phyloP scores from a whole-genome alignment of 1,140 invertebrate genomes.

The Trichoplusia ni region DNA sequence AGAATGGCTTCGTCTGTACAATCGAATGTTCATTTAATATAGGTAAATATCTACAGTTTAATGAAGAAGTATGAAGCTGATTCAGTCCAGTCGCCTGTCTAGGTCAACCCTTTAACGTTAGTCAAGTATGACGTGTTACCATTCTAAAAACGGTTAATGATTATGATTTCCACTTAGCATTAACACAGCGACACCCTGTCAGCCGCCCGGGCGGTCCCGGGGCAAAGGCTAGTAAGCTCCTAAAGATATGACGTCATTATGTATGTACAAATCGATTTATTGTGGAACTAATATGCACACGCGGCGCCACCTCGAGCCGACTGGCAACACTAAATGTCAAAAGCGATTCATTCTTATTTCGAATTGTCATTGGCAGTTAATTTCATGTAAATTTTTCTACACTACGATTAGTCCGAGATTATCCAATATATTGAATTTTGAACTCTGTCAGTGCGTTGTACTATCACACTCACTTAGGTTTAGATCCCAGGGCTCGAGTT shows the following conservation, averaged over 20 bases:
- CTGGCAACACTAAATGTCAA: background rate
- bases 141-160: conserved; percentile 55
- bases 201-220: conserved; percentile 73
- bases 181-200: conserved; percentile 79
- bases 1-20: background rate
- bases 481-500: conserved; percentile 1
- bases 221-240: conserved; percentile 80
- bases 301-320: conserved; percentile 17
- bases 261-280: conserved; percentile 59
- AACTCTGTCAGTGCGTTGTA: background rate
- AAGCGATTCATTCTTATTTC: background rate
- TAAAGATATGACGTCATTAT: conserved; percentile 79
- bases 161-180: conserved; percentile 73
- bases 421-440: background rate
- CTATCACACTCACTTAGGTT: background rate
- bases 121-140: conserved; percentile 30
- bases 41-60: conserved; percentile 6
- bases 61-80: no score
- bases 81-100: conserved; percentile 17
- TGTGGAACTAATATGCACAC: conserved; percentile 40
- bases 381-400: background rate
- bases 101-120: conserved; percentile 4
- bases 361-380: conserved; percentile 3
- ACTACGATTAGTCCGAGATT: conserved; percentile 1
- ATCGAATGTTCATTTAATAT: background rate